Evolutionary conservation across 2,113 vertebrate species (phyloP).

Genomic region (Eulemur rufifrons): DNA sequence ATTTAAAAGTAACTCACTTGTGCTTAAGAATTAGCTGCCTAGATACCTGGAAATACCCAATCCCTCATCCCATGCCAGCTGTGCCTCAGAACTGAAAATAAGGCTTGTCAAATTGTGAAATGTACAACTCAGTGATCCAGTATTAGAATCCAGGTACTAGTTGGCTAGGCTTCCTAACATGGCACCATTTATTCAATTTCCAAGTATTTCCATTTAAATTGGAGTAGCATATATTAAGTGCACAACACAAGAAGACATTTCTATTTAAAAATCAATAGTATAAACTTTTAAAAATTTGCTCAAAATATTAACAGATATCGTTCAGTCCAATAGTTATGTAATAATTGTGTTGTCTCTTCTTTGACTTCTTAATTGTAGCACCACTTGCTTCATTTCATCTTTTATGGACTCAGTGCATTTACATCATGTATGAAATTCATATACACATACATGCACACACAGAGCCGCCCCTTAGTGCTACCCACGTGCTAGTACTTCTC

Average conservation of each 20-base stretch:
- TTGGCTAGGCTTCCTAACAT: background rate
- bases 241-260: background rate
- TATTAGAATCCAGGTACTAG: background rate
- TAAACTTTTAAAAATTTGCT: background rate
- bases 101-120: background rate
- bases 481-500: accelerated
- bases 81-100: background rate
- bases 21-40: background rate
- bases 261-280: background rate
- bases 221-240: background rate
- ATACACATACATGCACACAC: background rate
- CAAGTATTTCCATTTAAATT: background rate
- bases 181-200: background rate
- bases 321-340: background rate
- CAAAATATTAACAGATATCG: background rate
- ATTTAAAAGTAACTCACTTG: background rate
- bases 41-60: background rate
- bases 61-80: background rate
- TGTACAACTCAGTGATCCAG: background rate
- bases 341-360: background rate
- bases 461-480: background rate
- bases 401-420: background rate
- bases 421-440: background rate
- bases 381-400: background rate
- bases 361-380: background rate